Percentiles rank a stretch among this genome's conserved stretches.
phyloP scores from a whole-genome alignment of 2,888 invertebrate species.

The Helobdella robusta region DNA sequence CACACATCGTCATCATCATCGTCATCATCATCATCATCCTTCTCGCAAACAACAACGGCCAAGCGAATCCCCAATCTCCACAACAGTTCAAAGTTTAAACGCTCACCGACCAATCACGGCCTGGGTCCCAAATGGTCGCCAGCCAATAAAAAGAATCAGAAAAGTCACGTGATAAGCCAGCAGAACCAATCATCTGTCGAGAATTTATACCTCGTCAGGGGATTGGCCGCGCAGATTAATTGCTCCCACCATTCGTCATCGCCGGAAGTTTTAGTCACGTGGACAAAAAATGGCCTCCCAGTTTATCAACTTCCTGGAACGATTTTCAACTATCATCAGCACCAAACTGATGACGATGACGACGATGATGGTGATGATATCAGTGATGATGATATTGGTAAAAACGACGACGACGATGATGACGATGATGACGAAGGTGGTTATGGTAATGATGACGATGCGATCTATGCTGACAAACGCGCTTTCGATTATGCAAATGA shows the following conservation, averaged over 20 bases:
- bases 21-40: too few relatives aligned
- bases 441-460: neutral
- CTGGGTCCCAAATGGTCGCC: too few relatives aligned
- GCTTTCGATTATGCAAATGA: neutral
- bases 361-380: neutral
- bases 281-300: constrained; percentile 10
- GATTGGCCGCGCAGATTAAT: neutral
- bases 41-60: too few relatives aligned
- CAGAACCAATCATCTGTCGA: too few relatives aligned
- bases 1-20: too few relatives aligned
- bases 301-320: too few relatives aligned
- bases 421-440: neutral
- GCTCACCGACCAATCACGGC: too few relatives aligned
- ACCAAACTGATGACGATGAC: neutral
- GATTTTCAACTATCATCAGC: neutral
- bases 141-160: too few relatives aligned
- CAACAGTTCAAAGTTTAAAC: too few relatives aligned
- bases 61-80: too few relatives aligned
- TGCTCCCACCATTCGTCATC: constrained; percentile 1
- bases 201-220: too few relatives aligned
- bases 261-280: constrained; percentile 21
- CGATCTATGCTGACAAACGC: neutral
- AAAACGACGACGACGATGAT: neutral
- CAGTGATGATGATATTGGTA: neutral
- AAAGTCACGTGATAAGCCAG: too few relatives aligned